Base-by-base conservation (phyloP, 2,888 invertebrate species). In the Heterodera filipjevi region DNA sequence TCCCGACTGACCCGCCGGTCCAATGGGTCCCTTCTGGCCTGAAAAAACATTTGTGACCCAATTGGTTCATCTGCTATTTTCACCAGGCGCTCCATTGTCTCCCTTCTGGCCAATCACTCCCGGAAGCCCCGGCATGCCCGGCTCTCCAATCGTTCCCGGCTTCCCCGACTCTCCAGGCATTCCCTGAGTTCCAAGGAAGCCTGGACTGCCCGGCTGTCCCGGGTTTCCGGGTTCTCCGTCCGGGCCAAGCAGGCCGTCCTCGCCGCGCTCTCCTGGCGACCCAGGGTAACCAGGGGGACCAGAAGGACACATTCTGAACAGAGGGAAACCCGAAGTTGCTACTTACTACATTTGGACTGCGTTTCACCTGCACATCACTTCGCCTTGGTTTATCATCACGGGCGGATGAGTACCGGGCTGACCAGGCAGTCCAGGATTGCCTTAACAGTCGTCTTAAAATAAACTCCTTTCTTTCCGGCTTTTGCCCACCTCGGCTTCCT, bases 261-360 rank as follows among this genome's bases (percentile, higher is more conserved):
- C 81, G 49, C 86, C 86, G 49, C 81, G 76, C 27, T 84, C 82
- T 32, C 87, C 87, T 19, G 86, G 77, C 2, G 78, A 66, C n/a
- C 87, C 87, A 16, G 86, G 84, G 22, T 83, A 84, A 44, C 87
- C 87, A 19, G 85, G 84, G 30, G 86, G 85, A 19, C 87, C 87
- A 39, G 80, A 71, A n/a, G 87, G 87, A 71, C 87, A 87, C 16
- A 85, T 85, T 46, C 86, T 82, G 78, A 85, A 86, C 66, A 12
- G n/a, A 75, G 30, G 19, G 14, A 19, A 66, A 27, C 19, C 3
- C 16, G 0, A 30, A 16, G 6, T 75, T 30, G 3, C 27, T 30
- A 39, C 5, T 0, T 14, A 32, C 0, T 30, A 39, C 0, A 27
- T 30, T 12, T 30, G 33, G 64, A 27, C 19, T 6, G 3, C n/a